phyloP scores from a whole-genome alignment of 2,113 vertebrate genomes.

The Symphodus melops region DNA sequence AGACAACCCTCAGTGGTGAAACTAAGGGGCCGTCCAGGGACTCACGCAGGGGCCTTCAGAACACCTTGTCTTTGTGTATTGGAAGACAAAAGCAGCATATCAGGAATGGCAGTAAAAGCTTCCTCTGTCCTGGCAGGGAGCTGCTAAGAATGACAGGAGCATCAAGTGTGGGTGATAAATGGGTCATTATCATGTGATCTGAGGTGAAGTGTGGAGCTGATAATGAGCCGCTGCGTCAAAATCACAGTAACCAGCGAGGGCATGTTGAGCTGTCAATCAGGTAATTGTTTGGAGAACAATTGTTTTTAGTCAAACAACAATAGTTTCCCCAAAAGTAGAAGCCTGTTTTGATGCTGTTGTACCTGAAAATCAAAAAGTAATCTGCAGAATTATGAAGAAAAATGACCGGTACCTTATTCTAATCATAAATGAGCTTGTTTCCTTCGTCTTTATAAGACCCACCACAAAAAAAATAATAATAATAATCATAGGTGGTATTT shows the following conservation, averaged over 20 bases:
- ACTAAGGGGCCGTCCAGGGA: slow-evolving; percentile 44
- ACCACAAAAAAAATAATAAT: not conserved
- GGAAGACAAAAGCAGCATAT: slow-evolving; percentile 76
- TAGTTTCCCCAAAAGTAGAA: not conserved
- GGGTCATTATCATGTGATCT: slow-evolving; percentile 79
- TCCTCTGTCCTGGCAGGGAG: slow-evolving; percentile 79
- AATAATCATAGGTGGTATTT: not conserved
- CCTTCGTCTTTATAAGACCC: not conserved
- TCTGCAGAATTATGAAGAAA: not conserved
- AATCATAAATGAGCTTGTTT: not conserved
- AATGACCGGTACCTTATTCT: not conserved
- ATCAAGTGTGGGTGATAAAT: slow-evolving; percentile 76
- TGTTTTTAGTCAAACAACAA: slow-evolving; percentile 1
- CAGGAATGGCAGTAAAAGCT: slow-evolving; percentile 73
- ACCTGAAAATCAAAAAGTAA: not conserved
- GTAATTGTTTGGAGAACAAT: slow-evolving; percentile 3
- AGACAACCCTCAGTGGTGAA: slow-evolving; percentile 60
- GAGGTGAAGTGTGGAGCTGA: slow-evolving; percentile 71
- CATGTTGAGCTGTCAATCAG: slow-evolving; percentile 36
- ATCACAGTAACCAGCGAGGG: slow-evolving; percentile 37
- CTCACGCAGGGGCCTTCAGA: slow-evolving; percentile 60
- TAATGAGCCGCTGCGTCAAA: slow-evolving; percentile 68
- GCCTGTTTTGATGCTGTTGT: not conserved
- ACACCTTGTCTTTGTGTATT: slow-evolving; percentile 85
- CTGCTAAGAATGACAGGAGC: slow-evolving; percentile 69